A percentile compares a stretch with the other conserved stretches of the same genome.
Evolutionary conservation across 2,888 invertebrate genomes (phyloP).

Genomic region (Lymantria dispar): DNA sequence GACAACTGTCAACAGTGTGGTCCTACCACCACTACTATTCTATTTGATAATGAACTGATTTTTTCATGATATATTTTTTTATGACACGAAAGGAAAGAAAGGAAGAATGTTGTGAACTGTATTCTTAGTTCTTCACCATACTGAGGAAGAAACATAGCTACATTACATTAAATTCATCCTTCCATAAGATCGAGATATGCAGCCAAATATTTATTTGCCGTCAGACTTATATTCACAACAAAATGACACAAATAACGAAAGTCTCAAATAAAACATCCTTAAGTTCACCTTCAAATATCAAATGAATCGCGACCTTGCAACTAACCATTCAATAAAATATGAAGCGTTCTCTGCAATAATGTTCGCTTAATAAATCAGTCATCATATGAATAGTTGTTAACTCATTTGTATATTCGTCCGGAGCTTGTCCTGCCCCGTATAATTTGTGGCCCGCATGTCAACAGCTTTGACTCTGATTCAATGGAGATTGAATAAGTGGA

Average conservation of each 20-base stretch:
- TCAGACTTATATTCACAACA: no score
- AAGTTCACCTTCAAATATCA: background rate
- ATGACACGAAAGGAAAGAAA: no score
- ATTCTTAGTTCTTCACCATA: no score
- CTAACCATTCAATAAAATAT: constrained; percentile 8
- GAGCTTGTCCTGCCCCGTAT: constrained; percentile 39
- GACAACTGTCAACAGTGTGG: no score
- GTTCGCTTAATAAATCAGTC: constrained; percentile 43
- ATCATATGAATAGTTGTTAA: constrained; percentile 44
- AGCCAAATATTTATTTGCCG: no score
- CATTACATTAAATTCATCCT: no score
- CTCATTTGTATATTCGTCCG: constrained; percentile 53
- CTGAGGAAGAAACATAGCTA: no score
- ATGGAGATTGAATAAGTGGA: constrained; percentile 39
- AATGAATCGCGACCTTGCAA: constrained; percentile 4
- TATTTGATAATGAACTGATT: no score
- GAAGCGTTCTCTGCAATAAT: constrained; percentile 8
- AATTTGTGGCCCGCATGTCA: constrained; percentile 46
- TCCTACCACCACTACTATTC: no score
- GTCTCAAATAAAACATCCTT: background rate
- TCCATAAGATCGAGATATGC: no score
- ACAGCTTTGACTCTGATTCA: constrained; percentile 31
- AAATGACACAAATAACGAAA: background rate
- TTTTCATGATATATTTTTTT: no score
- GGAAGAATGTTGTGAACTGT: no score